Evolutionary conservation across 2,113 vertebrate species (phyloP).

Genomic region (Macaca mulatta): DNA sequence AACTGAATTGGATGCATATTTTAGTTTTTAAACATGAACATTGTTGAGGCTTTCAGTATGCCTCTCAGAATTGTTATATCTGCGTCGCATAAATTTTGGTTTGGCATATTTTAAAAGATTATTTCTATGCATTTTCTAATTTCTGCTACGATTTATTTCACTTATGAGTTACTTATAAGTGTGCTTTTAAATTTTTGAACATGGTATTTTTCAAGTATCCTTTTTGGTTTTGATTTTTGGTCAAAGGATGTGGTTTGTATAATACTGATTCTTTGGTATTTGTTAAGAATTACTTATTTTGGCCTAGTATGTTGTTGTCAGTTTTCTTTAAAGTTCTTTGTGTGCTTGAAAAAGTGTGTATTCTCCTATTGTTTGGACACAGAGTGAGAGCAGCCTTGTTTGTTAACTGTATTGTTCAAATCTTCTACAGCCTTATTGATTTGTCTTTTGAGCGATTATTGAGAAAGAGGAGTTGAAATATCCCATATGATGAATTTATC

Average conservation of each 20-base stretch:
- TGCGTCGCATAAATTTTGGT: background rate
- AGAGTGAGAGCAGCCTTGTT: background rate
- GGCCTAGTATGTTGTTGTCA: background rate
- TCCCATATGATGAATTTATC: background rate
- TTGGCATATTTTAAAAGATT: background rate
- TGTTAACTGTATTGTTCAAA: background rate
- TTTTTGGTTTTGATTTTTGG: constrained; percentile 24
- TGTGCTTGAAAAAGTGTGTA: background rate
- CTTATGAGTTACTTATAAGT: background rate
- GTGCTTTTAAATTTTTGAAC: constrained; percentile 3
- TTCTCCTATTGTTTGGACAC: background rate
- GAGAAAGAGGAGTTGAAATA: constrained; percentile 13
- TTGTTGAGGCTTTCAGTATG: background rate
- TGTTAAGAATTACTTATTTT: constrained; percentile 23
- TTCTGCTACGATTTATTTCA: constrained; percentile 24
- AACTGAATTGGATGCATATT: background rate
- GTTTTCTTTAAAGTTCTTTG: background rate
- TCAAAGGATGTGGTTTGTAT: constrained; percentile 11
- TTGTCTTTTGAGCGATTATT: background rate
- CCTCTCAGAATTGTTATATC: background rate
- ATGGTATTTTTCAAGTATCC: background rate
- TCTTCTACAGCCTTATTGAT: background rate
- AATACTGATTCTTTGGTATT: background rate
- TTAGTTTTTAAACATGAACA: background rate
- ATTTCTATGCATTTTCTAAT: constrained; percentile 10